These are phyloP conservation scores for Cyanistes caeruleus DNA, from an alignment of 2,113 vertebrate genomes.

Conservation along the genomic window DNA sequence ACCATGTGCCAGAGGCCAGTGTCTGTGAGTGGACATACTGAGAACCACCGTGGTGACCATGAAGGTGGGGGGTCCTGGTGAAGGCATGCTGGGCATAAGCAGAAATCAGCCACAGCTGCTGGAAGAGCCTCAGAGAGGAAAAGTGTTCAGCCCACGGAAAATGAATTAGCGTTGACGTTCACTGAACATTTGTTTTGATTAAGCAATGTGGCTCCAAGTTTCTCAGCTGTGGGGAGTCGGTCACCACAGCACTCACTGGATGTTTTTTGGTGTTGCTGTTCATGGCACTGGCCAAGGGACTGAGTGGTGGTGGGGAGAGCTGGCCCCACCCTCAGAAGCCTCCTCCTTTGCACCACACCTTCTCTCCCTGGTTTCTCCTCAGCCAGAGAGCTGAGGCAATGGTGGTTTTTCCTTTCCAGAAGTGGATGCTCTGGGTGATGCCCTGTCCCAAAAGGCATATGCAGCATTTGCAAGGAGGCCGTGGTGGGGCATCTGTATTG, in stretches of 20 bases:
- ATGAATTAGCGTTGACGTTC: not conserved
- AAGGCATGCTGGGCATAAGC: not conserved
- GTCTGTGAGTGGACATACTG: not conserved
- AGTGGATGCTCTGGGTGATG: not conserved
- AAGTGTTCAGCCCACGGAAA: not conserved
- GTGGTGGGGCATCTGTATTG: not conserved
- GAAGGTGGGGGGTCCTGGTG: not conserved
- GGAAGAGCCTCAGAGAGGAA: not conserved
- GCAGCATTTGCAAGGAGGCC: not conserved
- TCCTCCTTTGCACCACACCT: not conserved
- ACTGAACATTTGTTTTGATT: constrained; percentile 36
- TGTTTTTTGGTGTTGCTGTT: not conserved
- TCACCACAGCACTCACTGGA: not conserved
- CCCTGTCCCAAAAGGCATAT: not conserved
- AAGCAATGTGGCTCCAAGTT: constrained; percentile 2
- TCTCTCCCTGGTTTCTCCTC: not conserved
- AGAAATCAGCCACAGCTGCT: constrained; percentile 16
- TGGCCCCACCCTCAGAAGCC: rapidly evolving
- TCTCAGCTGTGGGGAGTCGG: not conserved
- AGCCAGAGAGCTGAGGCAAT: not conserved
- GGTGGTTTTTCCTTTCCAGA: not conserved
- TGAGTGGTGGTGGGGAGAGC: not conserved
- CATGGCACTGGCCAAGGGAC: not conserved
- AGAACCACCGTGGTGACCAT: not conserved
- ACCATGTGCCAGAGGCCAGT: not conserved